Evolutionary conservation across 2,888 invertebrate species (phyloP), one percentile per base, ranked within the genome.

Genomic region (Lochmaea capreae): DNA sequence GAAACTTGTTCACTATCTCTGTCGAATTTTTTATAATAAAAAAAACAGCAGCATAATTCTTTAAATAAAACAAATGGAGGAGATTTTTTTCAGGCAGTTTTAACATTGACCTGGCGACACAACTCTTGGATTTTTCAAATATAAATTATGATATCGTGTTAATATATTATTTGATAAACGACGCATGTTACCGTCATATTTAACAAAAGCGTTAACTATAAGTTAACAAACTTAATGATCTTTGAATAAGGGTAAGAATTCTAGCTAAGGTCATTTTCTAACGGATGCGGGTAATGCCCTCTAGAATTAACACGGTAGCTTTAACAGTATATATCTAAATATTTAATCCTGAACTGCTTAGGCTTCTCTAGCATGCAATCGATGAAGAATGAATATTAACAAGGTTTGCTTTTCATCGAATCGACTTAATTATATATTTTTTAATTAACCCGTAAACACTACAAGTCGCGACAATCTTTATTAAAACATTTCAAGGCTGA

Each of bases 281-380:
- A 11, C 62, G 62, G 62, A 63, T 43, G 62, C 16, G 12, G 43
- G 62, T 63, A 11, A 63, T 18, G 62, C 62, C 62, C 62, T 43
- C 26, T 63, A 43, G 43, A 43, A 42, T 43, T 63, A 63, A 18
- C 39, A 43, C 62, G 62, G 43, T 43, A 63, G 8, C 39, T 18
- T 43, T 39, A 33, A 33, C 33, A 8, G 14, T 12, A n/a, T 61
- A 33, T 61, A 61, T 61, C 61, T 61, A 61, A 63, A 63, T 63
- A n/a, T 63, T 63, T 63, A 43, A 42, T 43, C 62, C 16, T 42
- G 39, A 42, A 54, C 11, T 43, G 39, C 33, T 63, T 43, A 18
- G 62, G 16, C 43, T 63, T 63, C 18, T 63, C 18, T 63, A 12
- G 62, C 62, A 43, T 63, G 62, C 43, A 43, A 43, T 63, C 16